Evolutionary conservation across 2,888 invertebrate species (phyloP), one percentile per base, ranked within the genome.

Genomic region (Pyrrhosoma nymphula): DNA sequence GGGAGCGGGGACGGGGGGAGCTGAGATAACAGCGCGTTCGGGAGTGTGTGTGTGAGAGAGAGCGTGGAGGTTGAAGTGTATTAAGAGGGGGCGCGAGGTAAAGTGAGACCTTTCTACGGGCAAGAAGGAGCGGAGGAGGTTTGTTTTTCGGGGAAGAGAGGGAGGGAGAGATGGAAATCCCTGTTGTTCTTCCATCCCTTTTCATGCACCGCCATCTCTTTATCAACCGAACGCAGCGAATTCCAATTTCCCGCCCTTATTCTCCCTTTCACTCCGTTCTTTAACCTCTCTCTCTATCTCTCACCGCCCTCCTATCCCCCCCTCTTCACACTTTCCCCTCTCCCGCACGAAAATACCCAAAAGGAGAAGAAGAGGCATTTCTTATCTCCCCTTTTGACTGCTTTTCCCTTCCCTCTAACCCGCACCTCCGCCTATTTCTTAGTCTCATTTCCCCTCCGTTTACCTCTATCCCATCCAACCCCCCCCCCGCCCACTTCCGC

Each of bases 181-280:
- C 88, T 90, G 95, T 39, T 88, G 90, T 75, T 95, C 95, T 82
- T 95, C 95, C 63, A 95, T 95, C 30, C 95, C 95, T 95, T 95
- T 95, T 95, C 95, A 95, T 95, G 95, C 95, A 56, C 96, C 95
- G 89, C 95, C 63, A 95, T 95, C 82, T 95, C 95, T 95, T 56
- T 75, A 95, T 91, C 95, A 95, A 69, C 95, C 35, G 95, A 95
- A 39, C 95, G 95, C 93, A 56, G 95, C 95, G 60, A 90, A 88
- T 63, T 95, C 95, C 82, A 82, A 82, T 82, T 82, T 82, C 30
- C 82, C 82, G 35, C 82, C 12, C 82, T 82, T 18, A 55, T 90
- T 95, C 88, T 95, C 95, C 89, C 91, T 56, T 91, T 91, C 95
- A 89, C 95, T 90, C 88, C 69, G 0, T n/a, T n/a, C 69, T 23